Evolutionary conservation across 2,113 vertebrate species (phyloP), one percentile per base, ranked within the genome.

Genomic region (Acinonyx jubatus): DNA sequence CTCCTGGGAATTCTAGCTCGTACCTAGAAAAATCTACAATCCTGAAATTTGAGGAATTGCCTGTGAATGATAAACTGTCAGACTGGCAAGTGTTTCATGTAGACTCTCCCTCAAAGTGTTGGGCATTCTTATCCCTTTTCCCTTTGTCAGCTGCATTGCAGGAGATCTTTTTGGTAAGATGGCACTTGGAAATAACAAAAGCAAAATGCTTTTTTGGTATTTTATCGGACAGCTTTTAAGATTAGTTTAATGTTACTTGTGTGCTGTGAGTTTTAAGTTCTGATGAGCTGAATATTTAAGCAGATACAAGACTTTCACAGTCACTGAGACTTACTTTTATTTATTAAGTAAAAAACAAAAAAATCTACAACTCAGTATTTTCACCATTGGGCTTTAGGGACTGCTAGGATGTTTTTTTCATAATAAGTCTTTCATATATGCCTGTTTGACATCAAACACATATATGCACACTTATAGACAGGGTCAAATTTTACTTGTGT

Each of bases 201-300:
- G 27, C 95, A 73, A 94, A 94, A 96, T 90, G 68, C 55, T 88
- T 91, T 45, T 81, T 23, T 6, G 61, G 27, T 84, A 71, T 96
- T 93, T 76, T 27, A 69, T 84, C 23, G 71, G 95, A 74, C 65
- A 93, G 55, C 21, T 96, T 96, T 96, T 80, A 89, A 94, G 92
- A 96, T 65, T 65, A 88, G 55, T 78, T 92, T 93, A 84, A 88
- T 91, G 55, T 69, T 94, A 23, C n/a, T 86, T 93, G 13, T 87
- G 9, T 41, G 3, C 68, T 83, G 16, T 89, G 68, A 90, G n/a
- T 52, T 94, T 94, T 90, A 65, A 63, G 36, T 73, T 91, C n/a
- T 21, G 27, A 91, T 57, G 23, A 83, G n/a, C n/a, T 88, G 87
- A 94, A 76, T 90, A 57, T 94, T 89, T 84, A 71, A 95, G 83